phyloP scores from a whole-genome alignment of 2,888 invertebrate species.

The Philopedon plagiatum region DNA sequence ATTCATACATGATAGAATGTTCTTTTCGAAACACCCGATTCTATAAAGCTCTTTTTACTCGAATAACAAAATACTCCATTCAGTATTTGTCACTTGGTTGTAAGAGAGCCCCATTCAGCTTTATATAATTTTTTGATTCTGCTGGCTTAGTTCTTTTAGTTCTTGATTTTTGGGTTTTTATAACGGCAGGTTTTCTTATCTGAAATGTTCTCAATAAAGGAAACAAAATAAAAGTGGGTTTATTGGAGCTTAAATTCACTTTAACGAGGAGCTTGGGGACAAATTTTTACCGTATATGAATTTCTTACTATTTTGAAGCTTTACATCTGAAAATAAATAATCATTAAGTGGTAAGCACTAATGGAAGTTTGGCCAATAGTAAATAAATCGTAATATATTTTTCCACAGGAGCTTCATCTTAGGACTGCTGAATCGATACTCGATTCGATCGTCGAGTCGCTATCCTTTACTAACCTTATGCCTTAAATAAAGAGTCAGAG shows the following conservation, averaged over 20 bases:
- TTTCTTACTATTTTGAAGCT: no score
- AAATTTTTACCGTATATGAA: no score
- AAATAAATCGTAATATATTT: no score
- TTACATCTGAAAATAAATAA: no score
- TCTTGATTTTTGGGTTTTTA: slow-evolving; percentile 8
- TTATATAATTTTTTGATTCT: slow-evolving; percentile 28
- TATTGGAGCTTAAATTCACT: background rate
- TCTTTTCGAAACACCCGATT: slow-evolving; percentile 60
- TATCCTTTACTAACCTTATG: no score
- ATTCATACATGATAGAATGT: slow-evolving; percentile 65
- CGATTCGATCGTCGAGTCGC: no score
- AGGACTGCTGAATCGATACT: no score
- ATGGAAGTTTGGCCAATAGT: no score
- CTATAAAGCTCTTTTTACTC: slow-evolving; percentile 56
- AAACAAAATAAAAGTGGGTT: background rate
- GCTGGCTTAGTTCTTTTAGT: slow-evolving; percentile 1
- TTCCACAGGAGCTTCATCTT: no score
- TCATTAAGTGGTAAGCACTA: no score
- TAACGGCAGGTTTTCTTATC: slow-evolving; percentile 14
- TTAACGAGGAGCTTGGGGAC: background rate
- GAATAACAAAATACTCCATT: slow-evolving; percentile 60
- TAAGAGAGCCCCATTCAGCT: slow-evolving; percentile 36
- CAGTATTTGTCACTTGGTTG: slow-evolving; percentile 60
- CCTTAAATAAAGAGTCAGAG: no score
- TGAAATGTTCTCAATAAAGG: background rate